Conservation (phyloP, 2,888 invertebrate genomes). For the Drosophila dives region DNA sequence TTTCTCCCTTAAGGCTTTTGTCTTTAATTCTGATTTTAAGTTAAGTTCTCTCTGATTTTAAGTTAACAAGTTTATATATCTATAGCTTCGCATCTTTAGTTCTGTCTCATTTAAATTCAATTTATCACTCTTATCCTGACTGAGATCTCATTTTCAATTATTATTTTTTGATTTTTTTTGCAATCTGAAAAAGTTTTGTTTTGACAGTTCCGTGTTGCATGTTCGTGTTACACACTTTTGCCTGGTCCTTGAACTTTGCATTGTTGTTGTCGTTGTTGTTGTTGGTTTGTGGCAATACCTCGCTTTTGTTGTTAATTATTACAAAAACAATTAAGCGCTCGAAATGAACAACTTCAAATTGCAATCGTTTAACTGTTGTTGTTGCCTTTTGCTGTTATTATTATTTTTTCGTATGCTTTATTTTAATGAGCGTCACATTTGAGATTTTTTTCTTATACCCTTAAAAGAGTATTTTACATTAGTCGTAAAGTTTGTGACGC, state of each 20-base stretch:
- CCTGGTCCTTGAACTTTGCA: slow-evolving; percentile 63
- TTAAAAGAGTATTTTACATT: neutral
- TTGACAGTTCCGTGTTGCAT: slow-evolving; percentile 47
- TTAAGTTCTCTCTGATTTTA: neutral
- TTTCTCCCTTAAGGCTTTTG: neutral
- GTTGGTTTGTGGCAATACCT: slow-evolving; percentile 34
- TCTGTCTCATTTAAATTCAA: neutral
- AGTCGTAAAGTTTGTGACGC: neutral
- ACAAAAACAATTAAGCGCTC: slow-evolving; percentile 72
- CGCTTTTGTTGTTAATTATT: slow-evolving; percentile 72
- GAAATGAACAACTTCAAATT: slow-evolving; percentile 77
- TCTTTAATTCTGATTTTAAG: neutral
- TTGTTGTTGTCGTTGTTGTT: slow-evolving; percentile 29
- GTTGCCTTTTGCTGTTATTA: slow-evolving; percentile 36
- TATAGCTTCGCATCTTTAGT: no score
- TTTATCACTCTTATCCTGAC: neutral
- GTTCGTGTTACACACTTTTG: slow-evolving; percentile 37
- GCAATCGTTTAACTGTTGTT: slow-evolving; percentile 64
- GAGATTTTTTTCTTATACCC: slow-evolving; percentile 16
- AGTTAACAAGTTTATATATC: neutral
- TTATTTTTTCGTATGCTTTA: slow-evolving; percentile 67
- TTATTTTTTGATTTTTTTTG: slow-evolving; percentile 27
- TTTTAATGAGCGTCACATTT: slow-evolving; percentile 77
- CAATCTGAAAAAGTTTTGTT: slow-evolving; percentile 43
- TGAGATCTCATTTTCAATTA: neutral